Conservation (phyloP, 1,140 invertebrate species). For the Pseudomyrmex dendroicus region DNA sequence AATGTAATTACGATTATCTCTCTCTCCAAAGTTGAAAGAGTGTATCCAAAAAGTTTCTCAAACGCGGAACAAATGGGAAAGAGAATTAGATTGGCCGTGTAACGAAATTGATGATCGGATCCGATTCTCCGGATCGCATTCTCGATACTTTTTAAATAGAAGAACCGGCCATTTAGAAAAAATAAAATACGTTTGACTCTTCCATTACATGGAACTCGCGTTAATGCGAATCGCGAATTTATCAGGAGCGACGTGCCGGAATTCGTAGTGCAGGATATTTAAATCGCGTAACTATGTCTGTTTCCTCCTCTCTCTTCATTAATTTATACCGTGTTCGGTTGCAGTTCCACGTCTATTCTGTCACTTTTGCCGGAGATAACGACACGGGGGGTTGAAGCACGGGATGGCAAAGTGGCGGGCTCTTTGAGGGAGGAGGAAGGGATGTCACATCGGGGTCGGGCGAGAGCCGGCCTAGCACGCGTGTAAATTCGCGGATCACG, state of each 20-base stretch:
- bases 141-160: neutral
- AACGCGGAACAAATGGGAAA: neutral
- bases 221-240: constrained; percentile 1
- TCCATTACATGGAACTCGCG: neutral
- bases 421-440: neutral
- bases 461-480: constrained; percentile 55
- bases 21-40: too few relatives aligned
- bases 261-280: neutral
- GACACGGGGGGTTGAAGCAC: neutral
- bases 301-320: neutral
- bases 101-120: neutral
- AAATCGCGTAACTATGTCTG: neutral
- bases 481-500: constrained; percentile 78
- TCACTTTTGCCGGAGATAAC: neutral
- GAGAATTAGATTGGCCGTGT: constrained; percentile 17
- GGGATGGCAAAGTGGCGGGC: too few relatives aligned
- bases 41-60: neutral
- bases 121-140: neutral
- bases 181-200: neutral
- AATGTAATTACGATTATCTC: neutral
- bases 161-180: constrained; percentile 17
- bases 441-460: constrained; percentile 42
- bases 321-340: neutral
- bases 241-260: neutral
- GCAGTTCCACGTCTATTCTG: neutral